Evolutionary conservation across 2,888 invertebrate genomes (phyloP).

Genomic region (Synanthedon vespiformis): DNA sequence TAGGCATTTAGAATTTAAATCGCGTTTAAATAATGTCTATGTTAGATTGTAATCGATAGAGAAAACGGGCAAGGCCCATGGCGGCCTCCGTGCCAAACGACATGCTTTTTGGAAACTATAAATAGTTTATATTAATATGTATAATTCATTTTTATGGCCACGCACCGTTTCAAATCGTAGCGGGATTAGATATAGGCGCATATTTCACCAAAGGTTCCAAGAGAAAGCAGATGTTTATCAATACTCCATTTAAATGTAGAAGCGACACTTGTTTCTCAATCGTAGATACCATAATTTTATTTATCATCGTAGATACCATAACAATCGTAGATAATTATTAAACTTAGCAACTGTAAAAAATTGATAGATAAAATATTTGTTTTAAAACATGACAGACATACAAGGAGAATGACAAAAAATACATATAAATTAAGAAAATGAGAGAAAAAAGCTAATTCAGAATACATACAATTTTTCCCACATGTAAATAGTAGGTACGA

Average conservation of each 20-base stretch:
- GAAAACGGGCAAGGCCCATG: background rate
- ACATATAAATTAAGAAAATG: too few species aligned
- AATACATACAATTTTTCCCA: too few species aligned
- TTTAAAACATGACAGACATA: too few species aligned
- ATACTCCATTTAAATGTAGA: background rate
- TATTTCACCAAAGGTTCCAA: background rate
- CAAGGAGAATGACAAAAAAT: too few species aligned
- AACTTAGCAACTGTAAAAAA: too few species aligned
- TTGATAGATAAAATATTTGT: too few species aligned
- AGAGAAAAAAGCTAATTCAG: too few species aligned
- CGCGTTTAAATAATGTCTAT: background rate
- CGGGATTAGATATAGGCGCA: conserved; percentile 15
- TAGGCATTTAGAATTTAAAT: conserved; percentile 1
- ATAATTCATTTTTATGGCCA: conserved; percentile 33
- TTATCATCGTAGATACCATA: too few species aligned
- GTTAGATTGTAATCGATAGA: background rate
- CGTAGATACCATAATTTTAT: too few species aligned
- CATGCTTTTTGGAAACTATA: conserved; percentile 21
- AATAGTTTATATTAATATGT: conserved; percentile 17
- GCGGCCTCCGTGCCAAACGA: conserved; percentile 16
- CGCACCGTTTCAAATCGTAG: conserved; percentile 11
- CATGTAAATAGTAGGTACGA: too few species aligned
- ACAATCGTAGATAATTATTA: too few species aligned
- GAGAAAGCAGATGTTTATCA: background rate
- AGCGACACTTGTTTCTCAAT: background rate